Conservation (phyloP, 2,888 invertebrate species). For the Nemapogon koenigi region DNA sequence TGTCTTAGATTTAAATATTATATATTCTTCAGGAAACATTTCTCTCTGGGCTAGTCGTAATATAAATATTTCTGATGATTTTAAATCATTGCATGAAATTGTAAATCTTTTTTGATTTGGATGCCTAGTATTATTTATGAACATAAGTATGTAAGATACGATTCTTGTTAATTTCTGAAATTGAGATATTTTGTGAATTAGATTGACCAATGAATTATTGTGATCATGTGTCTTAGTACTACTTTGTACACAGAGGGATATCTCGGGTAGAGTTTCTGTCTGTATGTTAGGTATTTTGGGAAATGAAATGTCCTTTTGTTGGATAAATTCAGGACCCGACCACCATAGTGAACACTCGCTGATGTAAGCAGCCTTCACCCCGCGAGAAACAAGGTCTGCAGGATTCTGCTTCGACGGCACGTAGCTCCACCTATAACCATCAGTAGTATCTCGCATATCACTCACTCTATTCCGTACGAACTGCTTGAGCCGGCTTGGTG, state of each 20-base stretch:
- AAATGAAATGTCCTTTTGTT: not conserved
- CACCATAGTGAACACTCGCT: constrained; percentile 5
- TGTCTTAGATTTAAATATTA: no score
- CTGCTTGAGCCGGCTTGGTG: constrained; percentile 12
- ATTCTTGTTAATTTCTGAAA: not conserved
- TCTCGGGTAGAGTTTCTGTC: no score
- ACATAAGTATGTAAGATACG: not conserved
- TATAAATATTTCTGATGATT: no score
- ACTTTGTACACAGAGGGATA: no score
- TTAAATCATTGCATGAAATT: no score
- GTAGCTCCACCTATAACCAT: constrained; percentile 4
- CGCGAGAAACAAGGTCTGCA: constrained; percentile 3
- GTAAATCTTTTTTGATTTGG: not conserved
- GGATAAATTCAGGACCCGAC: constrained; percentile 4
- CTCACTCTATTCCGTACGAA: constrained; percentile 17
- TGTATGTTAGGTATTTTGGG: not conserved
- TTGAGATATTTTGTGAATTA: not conserved
- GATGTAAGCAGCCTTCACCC: not conserved
- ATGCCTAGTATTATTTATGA: not conserved
- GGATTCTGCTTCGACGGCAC: constrained; percentile 8
- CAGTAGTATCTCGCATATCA: constrained; percentile 14
- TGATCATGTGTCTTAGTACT: not conserved
- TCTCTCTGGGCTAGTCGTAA: no score
- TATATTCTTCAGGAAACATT: no score
- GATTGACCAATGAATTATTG: not conserved